A percentile compares a stretch with the other conserved stretches of the same genome.
These are phyloP conservation scores for Dipodomys spectabilis DNA, from an alignment of 2,113 vertebrate genomes.

Conservation along the genomic window DNA sequence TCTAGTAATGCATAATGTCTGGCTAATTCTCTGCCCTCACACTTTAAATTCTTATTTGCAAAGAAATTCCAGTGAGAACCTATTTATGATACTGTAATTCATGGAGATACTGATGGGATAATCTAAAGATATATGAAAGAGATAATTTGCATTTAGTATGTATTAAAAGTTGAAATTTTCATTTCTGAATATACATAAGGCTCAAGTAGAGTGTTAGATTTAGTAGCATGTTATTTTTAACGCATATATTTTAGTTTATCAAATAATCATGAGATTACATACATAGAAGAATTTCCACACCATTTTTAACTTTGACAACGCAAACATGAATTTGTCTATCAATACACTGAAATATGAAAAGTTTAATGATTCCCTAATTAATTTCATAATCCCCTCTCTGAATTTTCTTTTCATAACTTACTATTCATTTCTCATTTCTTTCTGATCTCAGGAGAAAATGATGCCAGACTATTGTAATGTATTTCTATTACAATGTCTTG, in stretches of 20 bases:
- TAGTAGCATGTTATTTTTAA: not conserved
- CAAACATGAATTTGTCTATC: slow-evolving; percentile 10
- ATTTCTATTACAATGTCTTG: slow-evolving; percentile 58
- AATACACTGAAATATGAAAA: not conserved
- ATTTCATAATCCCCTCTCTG: not conserved
- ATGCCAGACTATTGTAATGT: slow-evolving; percentile 1
- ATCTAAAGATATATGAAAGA: not conserved
- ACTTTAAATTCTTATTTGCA: not conserved
- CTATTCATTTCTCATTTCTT: slow-evolving; percentile 27
- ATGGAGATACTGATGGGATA: not conserved
- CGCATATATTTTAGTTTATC: not conserved
- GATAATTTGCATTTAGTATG: not conserved
- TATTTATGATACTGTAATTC: too few species aligned
- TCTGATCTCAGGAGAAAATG: not conserved
- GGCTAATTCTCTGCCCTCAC: not conserved
- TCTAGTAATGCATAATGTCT: not conserved
- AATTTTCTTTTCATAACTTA: not conserved
- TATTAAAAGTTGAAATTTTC: not conserved
- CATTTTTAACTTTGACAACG: not conserved
- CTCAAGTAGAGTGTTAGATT: slow-evolving; percentile 25
- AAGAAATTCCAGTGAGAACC: not conserved
- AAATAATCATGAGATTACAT: slow-evolving; percentile 4
- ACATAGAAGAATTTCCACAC: not conserved
- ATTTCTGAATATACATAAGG: not conserved
- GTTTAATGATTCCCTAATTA: slow-evolving; percentile 40